A percentile compares a stretch with the other conserved stretches of the same genome.
These are phyloP conservation scores for Sylvia atricapilla DNA, from an alignment of 2,113 vertebrate species.

Conservation along the genomic window DNA sequence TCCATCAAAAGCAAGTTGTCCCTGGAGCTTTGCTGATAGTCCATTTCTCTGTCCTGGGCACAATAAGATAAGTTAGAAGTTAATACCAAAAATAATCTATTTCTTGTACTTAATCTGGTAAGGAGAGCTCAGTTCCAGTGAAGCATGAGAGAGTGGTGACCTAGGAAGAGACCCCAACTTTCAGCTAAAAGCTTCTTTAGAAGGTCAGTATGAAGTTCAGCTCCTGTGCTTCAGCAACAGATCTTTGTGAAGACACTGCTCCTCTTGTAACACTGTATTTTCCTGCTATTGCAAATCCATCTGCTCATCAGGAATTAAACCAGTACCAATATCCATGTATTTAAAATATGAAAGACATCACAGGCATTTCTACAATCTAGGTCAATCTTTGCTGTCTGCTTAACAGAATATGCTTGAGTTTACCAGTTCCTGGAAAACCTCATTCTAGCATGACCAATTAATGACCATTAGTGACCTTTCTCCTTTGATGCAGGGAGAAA, in stretches of 20 bases:
- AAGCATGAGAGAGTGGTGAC: not conserved
- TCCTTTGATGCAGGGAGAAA: not conserved
- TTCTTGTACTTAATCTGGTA: not conserved
- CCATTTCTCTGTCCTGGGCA: constrained; percentile 91
- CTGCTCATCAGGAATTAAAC: not conserved
- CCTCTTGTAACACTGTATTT: not conserved
- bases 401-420: not conserved
- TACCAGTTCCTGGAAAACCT: not conserved
- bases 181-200: not conserved
- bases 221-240: not conserved
- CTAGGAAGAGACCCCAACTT: not conserved
- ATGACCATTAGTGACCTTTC: not conserved
- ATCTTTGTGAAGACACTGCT: not conserved
- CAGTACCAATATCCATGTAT: not conserved
- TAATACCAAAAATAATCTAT: not conserved
- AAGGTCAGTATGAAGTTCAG: not conserved
- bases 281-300: not conserved
- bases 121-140: not conserved
- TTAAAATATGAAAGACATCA: not conserved
- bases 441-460: not conserved
- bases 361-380: not conserved
- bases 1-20: constrained; percentile 85
- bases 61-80: not conserved
- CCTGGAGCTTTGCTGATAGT: constrained; percentile 90
- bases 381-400: not conserved